Evolutionary conservation across 1,140 invertebrate genomes (phyloP), one percentile per base, ranked within the genome.

Genomic region (Drosophila melanica): DNA sequence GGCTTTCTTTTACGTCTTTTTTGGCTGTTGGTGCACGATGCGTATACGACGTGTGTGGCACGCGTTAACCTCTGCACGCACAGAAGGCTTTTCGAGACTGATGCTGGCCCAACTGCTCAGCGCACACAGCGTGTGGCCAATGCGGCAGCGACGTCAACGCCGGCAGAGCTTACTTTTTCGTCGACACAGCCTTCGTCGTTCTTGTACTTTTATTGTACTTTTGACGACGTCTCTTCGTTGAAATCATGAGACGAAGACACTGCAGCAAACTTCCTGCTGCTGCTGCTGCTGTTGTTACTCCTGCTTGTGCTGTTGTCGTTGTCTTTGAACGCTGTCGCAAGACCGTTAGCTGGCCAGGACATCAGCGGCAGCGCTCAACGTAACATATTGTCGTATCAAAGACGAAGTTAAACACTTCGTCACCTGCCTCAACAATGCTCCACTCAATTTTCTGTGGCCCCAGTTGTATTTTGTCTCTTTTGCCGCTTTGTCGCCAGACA

Each of bases 311-410:
- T 33, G 27, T 27, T 30, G 48, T 23, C 30, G 48, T 48, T 48
- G 45, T 48, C 45, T 48, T 48, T 48, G 45, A 7, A 5, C 7
- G 27, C 27, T 27, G 27, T 27, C 27, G 47, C 47, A 30, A 1
- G 14, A 35, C 50, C 50, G 14, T 53, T n/a, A n/a, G 20, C 27
- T 14, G 9, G 33, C 62, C 45, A 59, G 44, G 48, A 44, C 55
- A 71, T 39, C 35, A 41, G 48, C 55, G 45, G 60, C 66, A 60
- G 63, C 62, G 68, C 66, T 66, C 60, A 73, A 59, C 57, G 59
- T 81, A 84, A 80, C 84, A 89, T 89, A 89, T 89, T 89, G 84
- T 90, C 85, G 84, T 74, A 87, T 89, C 84, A 89, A 90, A 80
- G 84, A 85, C 85, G 84, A 90, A 90, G 80, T 70, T 68, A 72